These are phyloP conservation scores for Neodon shergylaensis DNA, from an alignment of 2,113 vertebrate species.

Conservation along the genomic window DNA sequence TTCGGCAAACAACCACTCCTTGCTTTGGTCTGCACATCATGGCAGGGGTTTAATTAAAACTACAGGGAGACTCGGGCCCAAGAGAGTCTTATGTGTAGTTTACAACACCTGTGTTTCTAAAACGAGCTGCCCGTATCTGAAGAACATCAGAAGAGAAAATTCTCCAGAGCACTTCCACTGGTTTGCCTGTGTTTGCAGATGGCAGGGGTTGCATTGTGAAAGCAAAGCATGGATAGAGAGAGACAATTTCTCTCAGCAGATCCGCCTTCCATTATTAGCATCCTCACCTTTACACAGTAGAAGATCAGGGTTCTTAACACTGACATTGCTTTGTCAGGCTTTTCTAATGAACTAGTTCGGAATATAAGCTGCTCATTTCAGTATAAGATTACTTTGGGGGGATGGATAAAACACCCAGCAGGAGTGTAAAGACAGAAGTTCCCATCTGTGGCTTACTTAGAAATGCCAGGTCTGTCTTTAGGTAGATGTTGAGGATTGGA, in stretches of 20 bases:
- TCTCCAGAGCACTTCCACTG: neutral
- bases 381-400: neutral
- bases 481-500: neutral
- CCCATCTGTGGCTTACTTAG: too few relatives aligned
- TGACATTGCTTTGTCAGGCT: neutral
- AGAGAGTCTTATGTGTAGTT: neutral
- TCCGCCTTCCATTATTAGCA: neutral
- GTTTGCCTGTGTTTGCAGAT: neutral
- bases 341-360: neutral
- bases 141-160: neutral
- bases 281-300: neutral
- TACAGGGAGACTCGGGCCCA: neutral
- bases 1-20: neutral
- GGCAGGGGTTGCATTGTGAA: too few relatives aligned
- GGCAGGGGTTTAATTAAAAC: neutral
- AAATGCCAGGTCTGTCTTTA: neutral
- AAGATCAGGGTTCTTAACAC: neutral
- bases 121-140: neutral
- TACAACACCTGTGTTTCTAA: neutral
- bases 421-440: neutral
- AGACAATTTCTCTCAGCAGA: neutral
- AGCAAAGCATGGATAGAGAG: neutral
- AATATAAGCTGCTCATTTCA: neutral
- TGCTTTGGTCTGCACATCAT: neutral
- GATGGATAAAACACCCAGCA: too few relatives aligned